Evolutionary conservation across 2,888 invertebrate genomes (phyloP), one percentile per base, ranked within the genome.

Genomic region (Terebella lapidaria): DNA sequence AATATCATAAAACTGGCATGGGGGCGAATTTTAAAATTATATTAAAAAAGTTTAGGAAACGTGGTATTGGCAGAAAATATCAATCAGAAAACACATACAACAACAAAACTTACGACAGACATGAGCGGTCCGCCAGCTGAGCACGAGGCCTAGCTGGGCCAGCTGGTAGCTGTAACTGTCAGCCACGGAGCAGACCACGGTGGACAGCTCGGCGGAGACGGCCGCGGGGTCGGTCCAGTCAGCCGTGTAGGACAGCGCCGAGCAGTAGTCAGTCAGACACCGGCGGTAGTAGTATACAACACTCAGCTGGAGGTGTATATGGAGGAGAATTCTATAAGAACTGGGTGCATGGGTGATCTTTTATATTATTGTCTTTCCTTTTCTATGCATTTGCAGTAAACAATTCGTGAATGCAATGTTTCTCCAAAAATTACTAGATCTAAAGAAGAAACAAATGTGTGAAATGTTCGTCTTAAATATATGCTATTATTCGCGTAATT

Each of bases 131-230:
- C 93, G 84, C 93, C 93, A 93, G 42, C 84, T 85, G 52, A 84
- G 82, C 70, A 87, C 82, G 56, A 86, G 79, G 27, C 60, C 57
- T 22, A 54, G 20, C 2, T 55, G 26, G 5, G 65, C 60, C 72
- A 92, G 92, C 69, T 90, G 89, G 69, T 86, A 85, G 0, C 89
- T 88, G 74, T 89, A 88, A 59, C 90, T 87, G 0, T 87, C 84
- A 57, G 91, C 84, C 0, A 89, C 87, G 62, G 86, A 85, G 45
- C 70, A 70, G 26, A 62, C 29, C 20, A 62, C 58, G 15, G 54
- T 22, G 20, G 46, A 46, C 35, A 52, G 51, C n/a, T 55, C 60
- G 10, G 25, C 30, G 3, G 18, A 1, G 20, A 25, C 24, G 26
- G 20, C 29, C 2, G 35, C 46, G 24, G 30, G 42, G 4, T 55